Evolutionary conservation across 1,140 invertebrate species (phyloP).

Genomic region (Plectus sambesii): DNA sequence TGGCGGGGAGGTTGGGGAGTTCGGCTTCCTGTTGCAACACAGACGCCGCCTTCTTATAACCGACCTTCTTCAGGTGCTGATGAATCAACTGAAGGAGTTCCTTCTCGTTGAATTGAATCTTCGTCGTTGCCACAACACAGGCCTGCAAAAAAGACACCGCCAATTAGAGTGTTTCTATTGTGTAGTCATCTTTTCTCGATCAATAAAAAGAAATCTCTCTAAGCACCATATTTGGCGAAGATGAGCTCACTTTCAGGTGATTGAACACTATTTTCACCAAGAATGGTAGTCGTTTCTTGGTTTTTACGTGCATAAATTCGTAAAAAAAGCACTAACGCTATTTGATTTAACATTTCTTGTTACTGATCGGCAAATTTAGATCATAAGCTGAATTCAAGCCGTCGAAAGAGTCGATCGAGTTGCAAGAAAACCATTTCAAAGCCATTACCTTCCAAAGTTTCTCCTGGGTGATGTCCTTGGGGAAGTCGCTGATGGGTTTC

Average conservation of each 20-base stretch:
- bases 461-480: constrained; percentile 52
- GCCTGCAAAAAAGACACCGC: constrained; percentile 53
- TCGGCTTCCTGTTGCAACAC: constrained; percentile 31
- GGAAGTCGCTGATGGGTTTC: constrained; percentile 64
- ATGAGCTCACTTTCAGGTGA: too few species aligned
- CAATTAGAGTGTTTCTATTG: too few species aligned
- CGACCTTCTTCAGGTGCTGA: constrained; percentile 68
- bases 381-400: too few species aligned
- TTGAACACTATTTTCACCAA: too few species aligned
- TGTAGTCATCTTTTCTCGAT: too few species aligned
- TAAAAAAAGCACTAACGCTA: neutral
- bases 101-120: constrained; percentile 80
- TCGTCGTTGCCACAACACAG: constrained; percentile 85
- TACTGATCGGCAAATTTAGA: too few species aligned
- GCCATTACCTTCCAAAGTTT: constrained; percentile 28
- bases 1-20: constrained; percentile 31
- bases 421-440: too few species aligned
- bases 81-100: constrained; percentile 82
- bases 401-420: too few species aligned
- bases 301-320: too few species aligned
- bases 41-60: constrained; percentile 46
- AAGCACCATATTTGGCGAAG: too few species aligned
- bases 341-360: too few species aligned
- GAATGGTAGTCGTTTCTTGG: too few species aligned
- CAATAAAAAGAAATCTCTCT: neutral